These are phyloP conservation scores for Ranitomeya imitator DNA, from an alignment of 2,113 vertebrate species.

Conservation along the genomic window DNA sequence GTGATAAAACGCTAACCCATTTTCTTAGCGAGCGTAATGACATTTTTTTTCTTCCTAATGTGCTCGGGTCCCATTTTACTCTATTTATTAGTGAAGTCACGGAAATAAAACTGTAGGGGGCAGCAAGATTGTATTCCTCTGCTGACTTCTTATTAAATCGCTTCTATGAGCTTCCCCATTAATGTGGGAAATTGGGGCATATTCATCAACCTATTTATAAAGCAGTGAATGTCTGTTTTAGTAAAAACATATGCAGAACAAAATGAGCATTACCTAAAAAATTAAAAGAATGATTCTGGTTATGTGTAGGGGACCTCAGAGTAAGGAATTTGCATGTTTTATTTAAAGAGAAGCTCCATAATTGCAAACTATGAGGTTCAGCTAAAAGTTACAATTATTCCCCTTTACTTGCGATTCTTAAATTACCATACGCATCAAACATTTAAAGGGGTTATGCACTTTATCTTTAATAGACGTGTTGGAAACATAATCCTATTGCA, in stretches of 20 bases:
- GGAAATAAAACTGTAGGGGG: conserved; percentile 28
- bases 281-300: not conserved
- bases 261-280: not conserved
- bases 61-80: not conserved
- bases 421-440: no score
- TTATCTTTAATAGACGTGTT: no score
- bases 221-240: not conserved
- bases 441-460: no score
- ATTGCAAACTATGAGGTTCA: not conserved
- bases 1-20: not conserved
- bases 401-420: no score
- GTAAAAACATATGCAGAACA: not conserved
- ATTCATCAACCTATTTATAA: conserved; percentile 23
- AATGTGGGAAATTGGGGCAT: conserved; percentile 1
- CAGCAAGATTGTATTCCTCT: not conserved
- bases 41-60: conserved; percentile 2
- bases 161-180: not conserved
- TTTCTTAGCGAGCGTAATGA: not conserved
- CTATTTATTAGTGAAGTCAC: not conserved
- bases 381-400: not conserved
- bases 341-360: no score
- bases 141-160: conserved; percentile 12
- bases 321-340: not conserved
- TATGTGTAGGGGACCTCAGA: not conserved
- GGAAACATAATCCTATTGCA: no score